These are phyloP conservation scores for Nomada flava DNA, from an alignment of 2,888 invertebrate genomes.

Conservation along the genomic window DNA sequence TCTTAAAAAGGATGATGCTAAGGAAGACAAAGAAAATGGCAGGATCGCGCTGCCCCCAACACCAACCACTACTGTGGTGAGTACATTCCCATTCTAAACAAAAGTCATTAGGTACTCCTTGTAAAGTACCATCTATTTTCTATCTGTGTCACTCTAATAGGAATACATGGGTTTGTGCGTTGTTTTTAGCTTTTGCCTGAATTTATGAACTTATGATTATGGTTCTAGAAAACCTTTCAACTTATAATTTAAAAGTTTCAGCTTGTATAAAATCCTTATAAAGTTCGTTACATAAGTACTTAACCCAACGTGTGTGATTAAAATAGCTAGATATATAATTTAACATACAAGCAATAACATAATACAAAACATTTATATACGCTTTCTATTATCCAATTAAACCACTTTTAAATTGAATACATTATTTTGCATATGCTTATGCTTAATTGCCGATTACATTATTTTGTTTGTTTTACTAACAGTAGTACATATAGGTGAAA, in stretches of 20 bases:
- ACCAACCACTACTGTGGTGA: constrained; percentile 79
- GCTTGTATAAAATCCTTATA: neutral
- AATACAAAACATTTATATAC: neutral
- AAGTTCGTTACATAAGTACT: constrained; percentile 2
- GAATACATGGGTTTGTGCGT: constrained; percentile 36
- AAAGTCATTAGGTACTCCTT: constrained; percentile 44
- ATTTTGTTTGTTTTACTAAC: neutral
- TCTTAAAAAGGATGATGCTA: constrained; percentile 81
- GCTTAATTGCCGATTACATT: neutral
- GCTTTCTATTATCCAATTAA: neutral
- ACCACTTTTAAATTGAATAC: neutral
- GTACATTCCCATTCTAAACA: constrained; percentile 69
- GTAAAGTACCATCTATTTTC: constrained; percentile 35
- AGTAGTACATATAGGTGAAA: neutral
- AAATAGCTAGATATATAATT: neutral
- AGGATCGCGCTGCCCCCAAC: constrained; percentile 76
- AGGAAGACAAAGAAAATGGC: constrained; percentile 82
- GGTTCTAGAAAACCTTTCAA: constrained; percentile 17
- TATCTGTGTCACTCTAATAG: constrained; percentile 33
- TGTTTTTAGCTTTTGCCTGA: constrained; percentile 48
- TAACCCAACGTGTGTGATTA: constrained; percentile 5
- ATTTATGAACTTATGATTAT: constrained; percentile 15
- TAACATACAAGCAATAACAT: constrained; percentile 7
- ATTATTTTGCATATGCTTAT: constrained; percentile 1
- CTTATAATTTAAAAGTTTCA: constrained; percentile 10